phyloP scores from a whole-genome alignment of 2,113 vertebrate species.

The Rousettus leschenaultii region DNA sequence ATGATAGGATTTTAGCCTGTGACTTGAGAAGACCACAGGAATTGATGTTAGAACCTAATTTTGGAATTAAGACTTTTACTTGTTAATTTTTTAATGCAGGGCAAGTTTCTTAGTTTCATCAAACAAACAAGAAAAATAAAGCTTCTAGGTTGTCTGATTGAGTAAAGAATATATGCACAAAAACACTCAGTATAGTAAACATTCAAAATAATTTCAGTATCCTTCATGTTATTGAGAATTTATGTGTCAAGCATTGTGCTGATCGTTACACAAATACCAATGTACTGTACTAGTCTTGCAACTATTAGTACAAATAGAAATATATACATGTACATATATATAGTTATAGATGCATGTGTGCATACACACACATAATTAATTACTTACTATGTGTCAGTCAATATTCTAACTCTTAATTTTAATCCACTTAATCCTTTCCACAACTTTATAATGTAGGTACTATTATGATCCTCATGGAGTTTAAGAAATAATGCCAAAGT shows the following conservation, averaged over 20 bases:
- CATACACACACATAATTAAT: background rate
- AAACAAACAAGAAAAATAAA: background rate
- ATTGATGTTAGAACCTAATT: background rate
- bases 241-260: background rate
- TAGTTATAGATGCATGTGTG: background rate
- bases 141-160: background rate
- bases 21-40: background rate
- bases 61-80: background rate
- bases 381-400: background rate
- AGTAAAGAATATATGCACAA: background rate
- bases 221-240: background rate
- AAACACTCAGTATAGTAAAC: background rate
- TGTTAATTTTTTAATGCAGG: background rate
- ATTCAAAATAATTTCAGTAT: background rate
- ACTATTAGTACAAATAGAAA: background rate
- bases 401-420: background rate
- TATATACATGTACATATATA: too few species aligned
- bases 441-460: background rate
- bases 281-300: background rate
- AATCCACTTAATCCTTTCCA: background rate
- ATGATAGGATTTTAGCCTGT: background rate
- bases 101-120: background rate
- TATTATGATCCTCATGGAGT: background rate
- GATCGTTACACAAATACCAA: background rate
- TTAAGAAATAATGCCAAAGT: background rate